Conservation (phyloP, 1,140 invertebrate genomes). For the Drosophila pectinifera region DNA sequence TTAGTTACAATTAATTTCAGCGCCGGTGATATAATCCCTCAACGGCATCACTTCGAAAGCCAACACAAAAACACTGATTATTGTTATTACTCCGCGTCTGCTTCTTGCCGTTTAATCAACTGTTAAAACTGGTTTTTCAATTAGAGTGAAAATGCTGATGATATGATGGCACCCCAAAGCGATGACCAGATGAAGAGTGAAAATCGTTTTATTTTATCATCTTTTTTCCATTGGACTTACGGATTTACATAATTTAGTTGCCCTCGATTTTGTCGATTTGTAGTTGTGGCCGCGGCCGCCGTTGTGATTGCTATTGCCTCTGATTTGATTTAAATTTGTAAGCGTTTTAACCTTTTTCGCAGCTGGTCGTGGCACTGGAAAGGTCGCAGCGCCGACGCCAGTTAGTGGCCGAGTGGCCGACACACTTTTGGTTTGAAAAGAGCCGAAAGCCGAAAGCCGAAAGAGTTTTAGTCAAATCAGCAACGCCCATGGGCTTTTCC, state of each 20-base stretch:
- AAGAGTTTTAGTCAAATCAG: conserved; percentile 19
- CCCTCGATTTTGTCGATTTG: conserved; percentile 61
- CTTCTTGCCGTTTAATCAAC: conserved; percentile 73
- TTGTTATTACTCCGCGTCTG: conserved; percentile 62
- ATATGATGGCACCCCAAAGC: conserved; percentile 69
- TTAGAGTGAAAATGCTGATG: conserved; percentile 82
- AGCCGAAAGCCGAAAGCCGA: conserved; percentile 5
- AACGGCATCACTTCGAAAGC: conserved; percentile 39
- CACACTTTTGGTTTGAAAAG: conserved; percentile 52
- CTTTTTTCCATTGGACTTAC: conserved; percentile 44
- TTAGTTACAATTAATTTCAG: conserved; percentile 78
- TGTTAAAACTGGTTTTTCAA: conserved; percentile 82
- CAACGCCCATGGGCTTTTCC: conserved; percentile 43
- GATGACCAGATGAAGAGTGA: conserved; percentile 63
- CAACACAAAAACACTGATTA: conserved; percentile 44
- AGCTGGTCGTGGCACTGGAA: conserved; percentile 31
- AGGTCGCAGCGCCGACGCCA: conserved; percentile 42
- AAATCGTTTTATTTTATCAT: conserved; percentile 72
- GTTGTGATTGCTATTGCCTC: conserved; percentile 46
- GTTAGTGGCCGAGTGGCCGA: conserved; percentile 46
- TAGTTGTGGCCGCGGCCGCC: conserved; percentile 11
- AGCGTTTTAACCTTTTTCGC: conserved; percentile 51
- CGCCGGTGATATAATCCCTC: conserved; percentile 72
- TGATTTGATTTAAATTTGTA: conserved; percentile 59
- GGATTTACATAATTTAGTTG: conserved; percentile 81